Conservation (phyloP, 2,888 invertebrate species). For the Rotaria socialis region DNA sequence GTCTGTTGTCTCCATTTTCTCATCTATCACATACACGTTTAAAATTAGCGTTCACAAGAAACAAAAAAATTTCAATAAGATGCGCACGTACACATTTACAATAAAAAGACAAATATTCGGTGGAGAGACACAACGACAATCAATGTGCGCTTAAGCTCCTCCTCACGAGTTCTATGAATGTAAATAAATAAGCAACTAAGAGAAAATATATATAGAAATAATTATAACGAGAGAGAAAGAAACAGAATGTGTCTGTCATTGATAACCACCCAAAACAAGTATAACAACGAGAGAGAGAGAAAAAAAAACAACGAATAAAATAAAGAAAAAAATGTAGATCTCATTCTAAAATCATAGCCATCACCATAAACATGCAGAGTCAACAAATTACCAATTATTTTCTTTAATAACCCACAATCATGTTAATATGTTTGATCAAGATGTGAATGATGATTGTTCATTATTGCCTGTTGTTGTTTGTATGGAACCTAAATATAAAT, state of each 20-base stretch:
- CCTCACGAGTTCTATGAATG: neutral
- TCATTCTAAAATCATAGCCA: neutral
- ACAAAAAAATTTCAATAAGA: neutral
- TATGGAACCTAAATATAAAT: neutral
- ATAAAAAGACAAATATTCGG: neutral
- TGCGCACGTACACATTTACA: conserved; percentile 6
- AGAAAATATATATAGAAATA: conserved; percentile 15
- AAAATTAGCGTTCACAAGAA: neutral
- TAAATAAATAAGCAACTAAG: conserved; percentile 9
- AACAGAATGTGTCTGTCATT: neutral
- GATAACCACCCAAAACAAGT: neutral
- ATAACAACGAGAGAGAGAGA: neutral
- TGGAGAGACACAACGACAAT: neutral
- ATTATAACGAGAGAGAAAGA: neutral
- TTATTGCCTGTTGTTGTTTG: neutral
- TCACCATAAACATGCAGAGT: neutral
- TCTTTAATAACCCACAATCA: neutral
- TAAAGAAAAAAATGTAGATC: neutral
- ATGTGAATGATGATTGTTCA: neutral
- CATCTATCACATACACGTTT: neutral
- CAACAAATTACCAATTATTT: neutral
- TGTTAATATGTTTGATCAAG: neutral
- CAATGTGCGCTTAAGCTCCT: neutral
- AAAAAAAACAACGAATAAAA: no score
- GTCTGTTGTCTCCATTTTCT: neutral